These are phyloP conservation scores for Nebria salina DNA, from an alignment of 2,888 invertebrate genomes.

Conservation along the genomic window DNA sequence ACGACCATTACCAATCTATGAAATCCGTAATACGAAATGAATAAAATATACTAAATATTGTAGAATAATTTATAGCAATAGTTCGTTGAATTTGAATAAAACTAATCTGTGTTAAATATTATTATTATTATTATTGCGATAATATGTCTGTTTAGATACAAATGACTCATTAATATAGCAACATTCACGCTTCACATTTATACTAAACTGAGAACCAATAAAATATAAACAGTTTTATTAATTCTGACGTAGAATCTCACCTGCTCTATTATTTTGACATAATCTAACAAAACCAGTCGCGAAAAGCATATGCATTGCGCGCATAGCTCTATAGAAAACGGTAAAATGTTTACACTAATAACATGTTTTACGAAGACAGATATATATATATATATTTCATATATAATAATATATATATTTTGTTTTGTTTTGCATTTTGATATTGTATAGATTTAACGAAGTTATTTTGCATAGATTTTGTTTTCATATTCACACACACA, in stretches of 20 bases:
- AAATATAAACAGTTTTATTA: conserved; percentile 47
- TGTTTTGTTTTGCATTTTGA: conserved; percentile 12
- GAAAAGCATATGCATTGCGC: conserved; percentile 64
- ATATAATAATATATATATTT: conserved; percentile 20
- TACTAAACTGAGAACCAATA: conserved; percentile 35
- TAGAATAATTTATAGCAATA: background rate
- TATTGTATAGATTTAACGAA: conserved; percentile 15
- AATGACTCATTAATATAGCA: background rate
- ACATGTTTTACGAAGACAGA: conserved; percentile 26
- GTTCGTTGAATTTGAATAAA: no score
- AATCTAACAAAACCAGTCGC: conserved; percentile 60
- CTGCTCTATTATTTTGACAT: conserved; percentile 56
- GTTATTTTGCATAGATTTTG: conserved; percentile 5
- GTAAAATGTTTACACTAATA: conserved; percentile 48
- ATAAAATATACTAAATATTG: background rate
- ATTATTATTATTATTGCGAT: background rate
- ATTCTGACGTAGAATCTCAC: conserved; percentile 59
- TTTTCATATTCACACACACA: conserved; percentile 59
- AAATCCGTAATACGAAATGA: background rate
- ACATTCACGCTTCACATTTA: conserved; percentile 58
- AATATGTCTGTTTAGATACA: background rate
- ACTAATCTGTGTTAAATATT: no score
- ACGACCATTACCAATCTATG: background rate
- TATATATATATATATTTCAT: conserved; percentile 23
- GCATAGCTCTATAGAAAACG: conserved; percentile 60